These are phyloP conservation scores for Tinea semifulvella DNA, from an alignment of 2,888 invertebrate genomes.

Conservation along the genomic window DNA sequence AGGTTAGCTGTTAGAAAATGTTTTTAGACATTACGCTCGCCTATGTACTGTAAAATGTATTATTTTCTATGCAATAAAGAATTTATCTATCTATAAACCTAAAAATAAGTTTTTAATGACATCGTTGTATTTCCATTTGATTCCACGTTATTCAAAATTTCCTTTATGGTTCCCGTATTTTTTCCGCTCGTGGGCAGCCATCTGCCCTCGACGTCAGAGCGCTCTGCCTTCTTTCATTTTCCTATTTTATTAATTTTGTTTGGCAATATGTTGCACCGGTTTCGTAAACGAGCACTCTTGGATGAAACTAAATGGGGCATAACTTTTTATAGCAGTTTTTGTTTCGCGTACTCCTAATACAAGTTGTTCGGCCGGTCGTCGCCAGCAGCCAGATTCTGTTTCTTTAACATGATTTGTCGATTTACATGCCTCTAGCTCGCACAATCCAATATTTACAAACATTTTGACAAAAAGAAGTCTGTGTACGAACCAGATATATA, in stretches of 20 bases:
- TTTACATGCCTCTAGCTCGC: no score
- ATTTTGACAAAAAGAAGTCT: no score
- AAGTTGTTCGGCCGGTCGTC: slow-evolving; percentile 21
- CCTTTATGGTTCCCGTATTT: slow-evolving; percentile 9
- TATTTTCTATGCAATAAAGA: no score
- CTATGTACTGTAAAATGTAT: no score
- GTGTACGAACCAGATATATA: no score
- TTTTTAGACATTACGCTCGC: no score
- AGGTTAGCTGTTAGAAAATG: no score
- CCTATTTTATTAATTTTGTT: slow-evolving; percentile 51
- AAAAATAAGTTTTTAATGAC: no score
- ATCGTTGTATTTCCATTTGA: not conserved
- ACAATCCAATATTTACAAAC: no score
- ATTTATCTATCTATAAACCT: no score
- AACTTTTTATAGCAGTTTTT: slow-evolving; percentile 53
- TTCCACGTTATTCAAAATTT: not conserved
- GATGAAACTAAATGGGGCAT: slow-evolving; percentile 50
- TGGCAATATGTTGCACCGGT: slow-evolving; percentile 56
- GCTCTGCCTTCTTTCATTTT: slow-evolving; percentile 24
- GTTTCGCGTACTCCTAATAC: slow-evolving; percentile 38
- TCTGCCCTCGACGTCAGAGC: slow-evolving; percentile 13
- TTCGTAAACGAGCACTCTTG: slow-evolving; percentile 45
- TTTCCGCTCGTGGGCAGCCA: slow-evolving; percentile 10
- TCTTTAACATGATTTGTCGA: no score
- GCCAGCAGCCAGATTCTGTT: no score